These are phyloP conservation scores for Malurus leucopterus DNA, from an alignment of 2,797 vertebrate genomes.

Conservation along the genomic window DNA sequence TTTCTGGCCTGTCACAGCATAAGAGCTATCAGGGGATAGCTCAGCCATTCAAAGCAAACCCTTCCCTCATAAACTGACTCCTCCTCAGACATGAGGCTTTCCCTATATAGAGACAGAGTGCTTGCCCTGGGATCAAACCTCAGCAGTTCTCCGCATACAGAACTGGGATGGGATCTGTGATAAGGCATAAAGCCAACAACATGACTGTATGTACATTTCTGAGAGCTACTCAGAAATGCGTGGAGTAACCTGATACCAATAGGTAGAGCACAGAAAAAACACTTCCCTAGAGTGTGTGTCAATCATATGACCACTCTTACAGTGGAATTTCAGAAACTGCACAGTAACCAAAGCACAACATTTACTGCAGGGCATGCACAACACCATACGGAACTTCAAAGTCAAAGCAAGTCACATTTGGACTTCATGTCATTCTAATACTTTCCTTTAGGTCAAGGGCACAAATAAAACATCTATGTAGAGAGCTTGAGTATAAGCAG, in stretches of 20 bases:
- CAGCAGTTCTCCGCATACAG: neutral
- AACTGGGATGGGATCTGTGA: neutral
- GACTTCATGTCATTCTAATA: neutral
- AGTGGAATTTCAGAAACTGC: neutral
- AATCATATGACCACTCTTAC: neutral
- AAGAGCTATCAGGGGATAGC: neutral
- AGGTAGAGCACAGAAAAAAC: neutral
- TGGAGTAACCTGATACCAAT: neutral
- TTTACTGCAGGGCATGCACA: neutral
- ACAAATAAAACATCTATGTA: neutral
- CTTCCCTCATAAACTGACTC: neutral
- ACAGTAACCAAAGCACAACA: neutral
- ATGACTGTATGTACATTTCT: neutral
- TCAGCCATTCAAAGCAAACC: neutral
- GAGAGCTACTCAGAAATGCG: neutral
- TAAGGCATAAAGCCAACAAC: neutral
- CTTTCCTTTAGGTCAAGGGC: neutral
- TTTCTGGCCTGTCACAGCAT: neutral
- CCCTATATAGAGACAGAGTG: fast-evolving
- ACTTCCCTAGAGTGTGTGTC: neutral
- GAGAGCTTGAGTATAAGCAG: neutral
- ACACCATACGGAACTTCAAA: neutral
- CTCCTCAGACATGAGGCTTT: neutral
- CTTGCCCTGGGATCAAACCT: neutral
- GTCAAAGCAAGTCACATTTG: neutral